Base-by-base conservation (phyloP, 2,888 invertebrate species). In the Plagiodera versicolora region DNA sequence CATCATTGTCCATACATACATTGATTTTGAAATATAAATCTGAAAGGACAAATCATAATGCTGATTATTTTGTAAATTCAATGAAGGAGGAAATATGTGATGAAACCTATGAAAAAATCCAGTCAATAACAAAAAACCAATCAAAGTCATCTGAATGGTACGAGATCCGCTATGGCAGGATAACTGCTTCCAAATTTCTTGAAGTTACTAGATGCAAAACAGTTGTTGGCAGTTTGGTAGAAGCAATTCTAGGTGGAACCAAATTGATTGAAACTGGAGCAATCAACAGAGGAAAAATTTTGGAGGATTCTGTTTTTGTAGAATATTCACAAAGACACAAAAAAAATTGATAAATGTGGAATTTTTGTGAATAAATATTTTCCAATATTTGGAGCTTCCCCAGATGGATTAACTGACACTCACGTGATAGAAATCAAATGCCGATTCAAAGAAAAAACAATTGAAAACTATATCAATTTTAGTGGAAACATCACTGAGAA, bases 91-190 rank as follows among this genome's bases (percentile, higher is more conserved):
- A n/a, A n/a, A n/a, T n/a, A n/a, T n/a, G n/a, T n/a, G n/a, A 20
- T 39, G 24, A 24, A 24, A 48, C 48, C 1, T 20, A 48, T 20
- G 48, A 14, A 14, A 24, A 48, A 48, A 48, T 1, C n/a, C 10
- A 59, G 49, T 20, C 17, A 46, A 19, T 46, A 11, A 65, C 65
- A n/a, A 44, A 5, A 32, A 32, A 51, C 16, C 67, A 67, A 28
- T 20, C 56, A 16, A 24, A 56, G 1, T 48, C 53, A 17, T 14
- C 14, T 35, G 35, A 61, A 3, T 65, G 65, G 65, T 56, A 52
- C 59, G 61, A 66, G n/a, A 28, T 66, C 19, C 44, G 65, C 49
- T 67, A 64, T 58, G 60, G 17, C 0, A 58, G 65, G 62, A 68
- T 67, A 39, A 68, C 65, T 45, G 67, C 66, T 32, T 67, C 59